Conservation (phyloP, 37 sponge, comb jelly and placozoan genomes). For the Cliona cf. orientalis region DNA sequence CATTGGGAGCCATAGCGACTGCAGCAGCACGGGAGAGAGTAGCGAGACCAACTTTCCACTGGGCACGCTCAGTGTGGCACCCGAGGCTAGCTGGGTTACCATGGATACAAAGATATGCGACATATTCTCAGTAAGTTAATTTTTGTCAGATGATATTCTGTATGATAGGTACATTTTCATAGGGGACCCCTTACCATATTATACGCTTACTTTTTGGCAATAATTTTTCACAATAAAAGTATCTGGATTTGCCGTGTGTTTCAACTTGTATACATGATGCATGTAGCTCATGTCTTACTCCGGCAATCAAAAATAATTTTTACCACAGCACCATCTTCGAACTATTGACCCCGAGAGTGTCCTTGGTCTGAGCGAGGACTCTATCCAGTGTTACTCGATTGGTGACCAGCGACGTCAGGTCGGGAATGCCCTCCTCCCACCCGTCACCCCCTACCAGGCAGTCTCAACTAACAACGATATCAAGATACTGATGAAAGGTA, state of each 20-base stretch:
- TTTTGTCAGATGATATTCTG: no score
- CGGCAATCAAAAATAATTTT: not conserved
- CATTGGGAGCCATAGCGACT: not conserved
- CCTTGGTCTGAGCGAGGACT: conserved; percentile 65
- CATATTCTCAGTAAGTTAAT: conserved; percentile 63
- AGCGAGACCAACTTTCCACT: conserved; percentile 14
- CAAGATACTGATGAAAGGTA: conserved; percentile 55
- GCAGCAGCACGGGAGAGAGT: conserved; percentile 5
- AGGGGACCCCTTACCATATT: no score
- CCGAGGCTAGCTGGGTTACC: conserved; percentile 64
- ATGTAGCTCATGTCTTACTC: conserved; percentile 7
- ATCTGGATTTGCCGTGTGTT: no score
- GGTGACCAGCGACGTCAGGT: conserved; percentile 60
- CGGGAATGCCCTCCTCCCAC: conserved; percentile 62
- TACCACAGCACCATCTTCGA: conserved; percentile 58
- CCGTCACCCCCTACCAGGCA: conserved; percentile 56
- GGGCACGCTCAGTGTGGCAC: conserved; percentile 57
- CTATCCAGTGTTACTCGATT: conserved; percentile 51
- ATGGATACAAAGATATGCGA: conserved; percentile 67
- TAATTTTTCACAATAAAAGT: no score
- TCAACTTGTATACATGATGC: no score
- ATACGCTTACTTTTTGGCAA: no score
- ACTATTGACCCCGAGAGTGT: conserved; percentile 54
- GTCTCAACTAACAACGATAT: conserved; percentile 2
- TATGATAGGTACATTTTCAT: no score